Base-by-base conservation (phyloP, 2,113 vertebrate species). In the Corapipo altera region DNA sequence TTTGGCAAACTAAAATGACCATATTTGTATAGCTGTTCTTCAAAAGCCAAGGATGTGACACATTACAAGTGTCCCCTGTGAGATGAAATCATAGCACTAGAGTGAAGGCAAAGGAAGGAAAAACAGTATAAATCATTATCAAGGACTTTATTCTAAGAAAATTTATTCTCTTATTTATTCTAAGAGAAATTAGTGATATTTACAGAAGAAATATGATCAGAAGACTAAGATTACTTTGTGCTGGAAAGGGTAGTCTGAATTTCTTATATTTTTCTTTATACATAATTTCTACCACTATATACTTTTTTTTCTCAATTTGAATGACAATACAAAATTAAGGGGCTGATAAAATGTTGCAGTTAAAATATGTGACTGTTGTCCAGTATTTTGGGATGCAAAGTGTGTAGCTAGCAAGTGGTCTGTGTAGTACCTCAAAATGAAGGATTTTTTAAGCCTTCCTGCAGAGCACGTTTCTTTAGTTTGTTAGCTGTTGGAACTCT, bases 11-110 rank as follows among this genome's bases (percentile, higher is more conserved):
- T 39, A 59, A 79, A 91, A 35, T 33, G 26, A 51, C 33, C 4
- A 0, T 30, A 10, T 67, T 49, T 62, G 3, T 6, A 39, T 10
- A 59, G 33, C 24, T 89, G 28, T 35, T 80, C 15, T 77, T 90
- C 27, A 77, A 70, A 88, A 51, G 27, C 28, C 8, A 30, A 28
- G n/a, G 6, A 12, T 66, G 7, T 65, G 49, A 58, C 3, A 15
- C 5, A 8, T 37, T 52, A 33, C 1, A 0, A 16, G 3, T 7
- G 5, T 85, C 9, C 8, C 5, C 9, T 65, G 3, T 66, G 18
- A 83, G 28, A 35, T 35, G 15, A 84, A 77, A 58, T 62, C 23
- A 8, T 28, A 89, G 12, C 17, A 9, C 21, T 55, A 7, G 2
- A 79, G 43, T 58, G n/a, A 80, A 86, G 35, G 12, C 5, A 39